phyloP scores from a whole-genome alignment of 2,888 invertebrate genomes.

The Polyommatus iphigenia region DNA sequence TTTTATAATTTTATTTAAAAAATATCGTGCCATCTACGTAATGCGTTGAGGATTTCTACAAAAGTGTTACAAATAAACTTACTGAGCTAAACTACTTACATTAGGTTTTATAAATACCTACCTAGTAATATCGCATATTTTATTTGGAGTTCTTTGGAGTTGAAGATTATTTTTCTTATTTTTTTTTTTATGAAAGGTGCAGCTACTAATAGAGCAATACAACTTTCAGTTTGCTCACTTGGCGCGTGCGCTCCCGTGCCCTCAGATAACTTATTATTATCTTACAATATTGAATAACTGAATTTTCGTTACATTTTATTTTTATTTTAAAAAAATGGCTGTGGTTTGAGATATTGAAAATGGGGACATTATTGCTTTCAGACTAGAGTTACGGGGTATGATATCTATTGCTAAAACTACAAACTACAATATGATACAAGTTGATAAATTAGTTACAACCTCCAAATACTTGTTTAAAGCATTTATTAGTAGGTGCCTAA shows the following conservation, averaged over 20 bases:
- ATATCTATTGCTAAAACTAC: background rate
- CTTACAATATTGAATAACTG: no score
- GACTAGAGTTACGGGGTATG: background rate
- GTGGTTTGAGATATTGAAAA: background rate
- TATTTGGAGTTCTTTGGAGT: background rate
- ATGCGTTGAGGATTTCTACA: constrained; percentile 21
- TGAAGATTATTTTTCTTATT: background rate
- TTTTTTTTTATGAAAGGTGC: no score
- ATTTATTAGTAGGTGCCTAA: background rate
- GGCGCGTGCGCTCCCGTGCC: no score
- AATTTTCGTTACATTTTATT: no score
- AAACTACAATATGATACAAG: background rate
- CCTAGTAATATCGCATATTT: constrained; percentile 2
- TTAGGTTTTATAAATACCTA: constrained; percentile 1
- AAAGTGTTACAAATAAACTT: constrained; percentile 31
- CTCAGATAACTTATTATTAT: no score
- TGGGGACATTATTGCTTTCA: background rate
- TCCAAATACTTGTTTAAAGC: background rate
- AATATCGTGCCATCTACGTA: constrained; percentile 28
- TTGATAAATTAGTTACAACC: background rate
- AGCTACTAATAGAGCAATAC: no score
- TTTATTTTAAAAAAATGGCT: no score
- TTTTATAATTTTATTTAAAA: constrained; percentile 8
- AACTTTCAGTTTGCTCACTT: no score
- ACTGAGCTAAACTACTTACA: background rate